phyloP scores from a whole-genome alignment of 2,113 vertebrate species.

The Psephotus haematonotus region DNA sequence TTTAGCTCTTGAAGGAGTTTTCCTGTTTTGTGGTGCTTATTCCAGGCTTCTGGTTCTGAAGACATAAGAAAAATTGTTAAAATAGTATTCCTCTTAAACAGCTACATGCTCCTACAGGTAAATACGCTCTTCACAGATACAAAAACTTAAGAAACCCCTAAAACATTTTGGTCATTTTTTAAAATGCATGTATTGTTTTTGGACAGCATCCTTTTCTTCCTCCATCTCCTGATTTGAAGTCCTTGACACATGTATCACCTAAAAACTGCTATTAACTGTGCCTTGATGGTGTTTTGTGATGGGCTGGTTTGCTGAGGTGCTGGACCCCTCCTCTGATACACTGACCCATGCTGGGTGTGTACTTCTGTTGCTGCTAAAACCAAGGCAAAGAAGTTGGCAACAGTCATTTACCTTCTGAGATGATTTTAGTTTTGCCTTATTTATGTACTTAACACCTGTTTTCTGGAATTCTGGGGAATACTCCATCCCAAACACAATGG shows the following conservation, averaged over 20 bases:
- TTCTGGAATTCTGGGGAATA: background rate
- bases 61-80: background rate
- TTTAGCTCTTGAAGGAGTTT: background rate
- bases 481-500: accelerated
- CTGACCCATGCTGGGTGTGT: background rate
- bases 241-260: background rate
- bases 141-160: background rate
- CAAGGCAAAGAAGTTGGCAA: background rate
- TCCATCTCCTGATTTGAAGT: background rate
- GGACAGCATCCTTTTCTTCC: background rate
- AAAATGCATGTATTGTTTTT: background rate
- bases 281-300: accelerated
- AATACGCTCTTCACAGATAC: accelerated
- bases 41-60: background rate
- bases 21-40: background rate
- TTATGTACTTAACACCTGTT: background rate
- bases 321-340: background rate
- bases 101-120: background rate
- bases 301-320: background rate
- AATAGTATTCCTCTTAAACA: background rate
- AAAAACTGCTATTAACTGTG: background rate
- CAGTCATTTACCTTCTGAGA: background rate
- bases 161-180: background rate
- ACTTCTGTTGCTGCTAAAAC: background rate
- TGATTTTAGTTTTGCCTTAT: background rate